Conservation (phyloP, 2,113 vertebrate genomes). For the Prinia subflava region DNA sequence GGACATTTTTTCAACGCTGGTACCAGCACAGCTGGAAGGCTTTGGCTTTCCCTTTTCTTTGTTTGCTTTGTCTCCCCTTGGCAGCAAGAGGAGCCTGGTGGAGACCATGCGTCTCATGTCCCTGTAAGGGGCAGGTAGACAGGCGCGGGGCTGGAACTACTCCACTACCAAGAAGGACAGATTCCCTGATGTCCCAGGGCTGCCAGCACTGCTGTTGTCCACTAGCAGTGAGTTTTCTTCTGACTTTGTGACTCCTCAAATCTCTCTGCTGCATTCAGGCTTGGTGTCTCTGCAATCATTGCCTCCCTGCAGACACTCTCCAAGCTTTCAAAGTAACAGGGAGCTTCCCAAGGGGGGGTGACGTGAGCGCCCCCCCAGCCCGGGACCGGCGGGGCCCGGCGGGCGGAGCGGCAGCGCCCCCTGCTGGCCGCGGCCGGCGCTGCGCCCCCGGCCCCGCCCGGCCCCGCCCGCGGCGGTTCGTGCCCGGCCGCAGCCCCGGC, state of each 20-base stretch:
- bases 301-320: background rate
- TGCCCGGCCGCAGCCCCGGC: no score
- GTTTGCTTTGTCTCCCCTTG: background rate
- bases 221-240: background rate
- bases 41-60: background rate
- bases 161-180: background rate
- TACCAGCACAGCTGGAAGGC: background rate
- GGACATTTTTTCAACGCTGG: background rate
- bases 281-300: background rate
- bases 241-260: background rate
- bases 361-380: no score
- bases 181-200: background rate
- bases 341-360: no score
- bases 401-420: no score
- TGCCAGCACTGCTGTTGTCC: background rate
- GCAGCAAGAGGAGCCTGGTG: background rate
- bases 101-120: background rate
- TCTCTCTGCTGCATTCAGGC: background rate
- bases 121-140: background rate
- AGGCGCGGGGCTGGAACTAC: background rate
- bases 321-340: no score
- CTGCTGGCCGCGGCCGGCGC: no score
- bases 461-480: no score
- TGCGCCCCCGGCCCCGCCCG: no score
- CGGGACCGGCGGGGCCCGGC: no score